Conservation (phyloP, 2,113 vertebrate species). For the Nothobranchius furzeri region DNA sequence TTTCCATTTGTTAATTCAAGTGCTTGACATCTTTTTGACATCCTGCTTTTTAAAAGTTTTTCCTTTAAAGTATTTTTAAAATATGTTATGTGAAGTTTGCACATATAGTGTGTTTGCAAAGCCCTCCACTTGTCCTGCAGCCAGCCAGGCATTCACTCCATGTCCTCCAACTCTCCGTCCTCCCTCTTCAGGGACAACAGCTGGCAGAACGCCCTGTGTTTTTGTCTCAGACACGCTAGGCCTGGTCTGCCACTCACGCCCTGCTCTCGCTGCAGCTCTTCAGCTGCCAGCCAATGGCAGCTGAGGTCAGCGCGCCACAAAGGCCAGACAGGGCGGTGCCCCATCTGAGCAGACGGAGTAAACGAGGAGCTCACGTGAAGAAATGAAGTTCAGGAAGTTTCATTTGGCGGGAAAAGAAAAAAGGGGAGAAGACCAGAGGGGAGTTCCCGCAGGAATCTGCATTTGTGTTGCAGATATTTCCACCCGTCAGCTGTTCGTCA, state of each 20-base stretch:
- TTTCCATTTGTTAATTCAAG: constrained; percentile 54
- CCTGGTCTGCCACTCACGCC: constrained; percentile 48
- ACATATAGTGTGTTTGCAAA: constrained; percentile 33
- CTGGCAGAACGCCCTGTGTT: constrained; percentile 69
- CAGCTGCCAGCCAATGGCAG: constrained; percentile 41
- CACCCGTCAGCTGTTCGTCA: constrained; percentile 68
- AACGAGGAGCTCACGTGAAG: constrained; percentile 64
- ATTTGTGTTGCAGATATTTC: constrained; percentile 62
- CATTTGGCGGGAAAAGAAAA: constrained; percentile 43
- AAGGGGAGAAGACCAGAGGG: neutral
- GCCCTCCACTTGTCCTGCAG: constrained; percentile 43
- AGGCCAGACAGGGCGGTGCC: constrained; percentile 70
- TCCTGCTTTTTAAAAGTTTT: constrained; percentile 13
- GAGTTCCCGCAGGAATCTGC: constrained; percentile 10
- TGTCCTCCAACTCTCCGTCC: constrained; percentile 40
- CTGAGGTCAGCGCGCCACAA: constrained; percentile 22
- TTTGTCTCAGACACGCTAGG: constrained; percentile 67
- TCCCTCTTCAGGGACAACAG: constrained; percentile 57
- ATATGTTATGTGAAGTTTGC: constrained; percentile 19
- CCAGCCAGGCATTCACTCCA: constrained; percentile 45
- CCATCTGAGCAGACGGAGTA: constrained; percentile 31
- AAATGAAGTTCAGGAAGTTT: constrained; percentile 47
- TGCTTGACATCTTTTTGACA: constrained; percentile 41
- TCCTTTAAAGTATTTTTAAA: constrained; percentile 8
- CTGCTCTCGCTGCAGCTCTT: constrained; percentile 13